Conservation (phyloP, 2,888 invertebrate species). For the Oxytorus armatus region DNA sequence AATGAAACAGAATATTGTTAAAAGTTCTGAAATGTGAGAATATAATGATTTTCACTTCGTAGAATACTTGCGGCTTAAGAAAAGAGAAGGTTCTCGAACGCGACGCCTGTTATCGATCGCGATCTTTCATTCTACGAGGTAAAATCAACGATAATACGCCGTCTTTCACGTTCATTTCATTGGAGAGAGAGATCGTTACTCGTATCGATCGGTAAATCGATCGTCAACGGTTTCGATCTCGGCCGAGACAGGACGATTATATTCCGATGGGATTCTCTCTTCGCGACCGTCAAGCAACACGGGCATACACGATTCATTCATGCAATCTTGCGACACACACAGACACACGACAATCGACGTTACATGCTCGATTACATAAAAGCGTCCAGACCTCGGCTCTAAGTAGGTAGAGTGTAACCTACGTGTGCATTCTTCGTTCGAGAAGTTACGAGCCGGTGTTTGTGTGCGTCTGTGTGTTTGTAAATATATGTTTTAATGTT, state of each 20-base stretch:
- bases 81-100: constrained; percentile 9
- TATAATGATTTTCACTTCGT: no score
- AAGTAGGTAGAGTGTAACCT: constrained; percentile 65
- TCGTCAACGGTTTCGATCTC: neutral
- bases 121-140: constrained; percentile 13
- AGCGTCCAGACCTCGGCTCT: constrained; percentile 66
- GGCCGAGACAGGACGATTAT: constrained; percentile 14
- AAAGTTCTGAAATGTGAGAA: no score
- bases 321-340: constrained; percentile 79
- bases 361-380: constrained; percentile 81
- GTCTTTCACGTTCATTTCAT: neutral
- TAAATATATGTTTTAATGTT: constrained; percentile 15
- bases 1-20: no score
- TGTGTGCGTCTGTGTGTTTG: constrained; percentile 9
- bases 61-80: neutral
- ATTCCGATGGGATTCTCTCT: constrained; percentile 40
- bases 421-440: constrained; percentile 65
- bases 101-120: neutral
- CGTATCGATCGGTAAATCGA: constrained; percentile 20
- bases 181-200: no score
- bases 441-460: constrained; percentile 43
- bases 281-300: constrained; percentile 57
- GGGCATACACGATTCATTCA: constrained; percentile 80
- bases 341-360: constrained; percentile 74
- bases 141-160: neutral